A percentile compares a stretch with the other conserved stretches of the same genome.
Evolutionary conservation across 2,797 vertebrate species (phyloP).

Genomic region (Molossus alvarezi): DNA sequence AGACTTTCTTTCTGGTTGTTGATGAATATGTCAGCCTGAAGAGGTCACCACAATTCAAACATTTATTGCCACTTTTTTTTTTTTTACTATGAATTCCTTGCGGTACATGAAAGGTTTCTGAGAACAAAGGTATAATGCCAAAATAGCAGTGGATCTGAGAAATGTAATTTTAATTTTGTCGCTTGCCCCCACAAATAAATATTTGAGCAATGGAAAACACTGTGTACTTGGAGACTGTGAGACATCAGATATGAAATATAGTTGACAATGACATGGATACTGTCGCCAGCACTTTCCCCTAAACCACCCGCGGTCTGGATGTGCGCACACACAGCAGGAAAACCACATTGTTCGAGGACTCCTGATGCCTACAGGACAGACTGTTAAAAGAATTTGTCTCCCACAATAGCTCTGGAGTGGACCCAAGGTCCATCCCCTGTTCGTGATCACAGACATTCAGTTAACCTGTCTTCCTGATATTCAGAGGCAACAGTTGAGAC

Average conservation of each 20-base stretch:
- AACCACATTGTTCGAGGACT: conserved; percentile 4
- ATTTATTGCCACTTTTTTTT: background rate
- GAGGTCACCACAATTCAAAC: conserved; percentile 45
- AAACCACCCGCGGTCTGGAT: background rate
- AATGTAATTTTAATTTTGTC: conserved; percentile 67
- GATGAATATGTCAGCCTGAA: background rate
- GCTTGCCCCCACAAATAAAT: conserved; percentile 70
- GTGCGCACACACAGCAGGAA: conserved; percentile 58
- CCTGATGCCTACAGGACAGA: conserved; percentile 59
- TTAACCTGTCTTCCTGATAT: conserved; percentile 50
- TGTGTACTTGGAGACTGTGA: conserved; percentile 76
- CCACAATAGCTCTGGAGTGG: conserved; percentile 69
- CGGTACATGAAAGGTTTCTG: background rate
- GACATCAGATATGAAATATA: conserved; percentile 73
- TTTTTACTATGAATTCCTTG: background rate
- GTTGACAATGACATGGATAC: conserved; percentile 53
- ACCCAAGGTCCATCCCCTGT: background rate
- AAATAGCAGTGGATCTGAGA: conserved; percentile 62
- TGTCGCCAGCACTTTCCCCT: conserved; percentile 21
- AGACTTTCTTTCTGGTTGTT: conserved; percentile 46
- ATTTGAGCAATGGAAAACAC: conserved; percentile 76
- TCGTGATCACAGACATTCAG: conserved; percentile 81
- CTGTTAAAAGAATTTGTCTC: conserved; percentile 79
- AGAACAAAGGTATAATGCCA: conserved; percentile 30
- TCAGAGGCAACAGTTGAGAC: conserved; percentile 26